These are phyloP conservation scores for Lucinisca nassula DNA, from an alignment of 2,888 invertebrate species.

Conservation along the genomic window DNA sequence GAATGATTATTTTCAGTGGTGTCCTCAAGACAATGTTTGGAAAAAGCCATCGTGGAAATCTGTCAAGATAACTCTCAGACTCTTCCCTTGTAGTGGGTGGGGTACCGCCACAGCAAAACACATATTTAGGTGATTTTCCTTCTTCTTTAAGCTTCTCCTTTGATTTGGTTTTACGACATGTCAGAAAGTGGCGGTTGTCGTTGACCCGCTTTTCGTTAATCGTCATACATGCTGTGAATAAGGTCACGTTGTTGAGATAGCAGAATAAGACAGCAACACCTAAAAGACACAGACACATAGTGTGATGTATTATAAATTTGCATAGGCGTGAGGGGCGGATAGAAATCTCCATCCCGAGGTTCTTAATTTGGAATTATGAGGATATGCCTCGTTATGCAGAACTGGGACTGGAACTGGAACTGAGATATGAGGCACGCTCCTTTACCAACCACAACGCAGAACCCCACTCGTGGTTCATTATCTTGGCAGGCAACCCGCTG, in stretches of 20 bases:
- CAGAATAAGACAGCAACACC: conserved; percentile 79
- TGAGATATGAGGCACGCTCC: no score
- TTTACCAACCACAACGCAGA: no score
- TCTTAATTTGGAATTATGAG: no score
- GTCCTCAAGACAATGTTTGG: conserved; percentile 64
- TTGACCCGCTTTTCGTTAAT: conserved; percentile 74
- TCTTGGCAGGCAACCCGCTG: no score
- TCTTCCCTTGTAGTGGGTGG: conserved; percentile 59
- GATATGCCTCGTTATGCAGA: no score
- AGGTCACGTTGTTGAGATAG: conserved; percentile 78
- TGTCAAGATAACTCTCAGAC: conserved; percentile 74
- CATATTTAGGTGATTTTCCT: background rate
- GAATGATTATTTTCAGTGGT: conserved; percentile 67
- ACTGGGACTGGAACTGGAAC: no score
- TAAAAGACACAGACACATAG: no score
- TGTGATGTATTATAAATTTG: no score
- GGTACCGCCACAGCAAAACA: conserved; percentile 84
- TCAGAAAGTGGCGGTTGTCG: conserved; percentile 68
- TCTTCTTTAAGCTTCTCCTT: conserved; percentile 62
- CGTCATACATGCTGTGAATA: conserved; percentile 76
- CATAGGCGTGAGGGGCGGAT: no score
- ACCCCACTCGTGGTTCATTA: no score
- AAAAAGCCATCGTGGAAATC: conserved; percentile 67
- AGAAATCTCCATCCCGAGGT: no score
- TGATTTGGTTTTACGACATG: conserved; percentile 57